A percentile compares a stretch with the other conserved stretches of the same genome.
Evolutionary conservation across 2,113 vertebrate species (phyloP).

Genomic region (Chaetops frenatus): DNA sequence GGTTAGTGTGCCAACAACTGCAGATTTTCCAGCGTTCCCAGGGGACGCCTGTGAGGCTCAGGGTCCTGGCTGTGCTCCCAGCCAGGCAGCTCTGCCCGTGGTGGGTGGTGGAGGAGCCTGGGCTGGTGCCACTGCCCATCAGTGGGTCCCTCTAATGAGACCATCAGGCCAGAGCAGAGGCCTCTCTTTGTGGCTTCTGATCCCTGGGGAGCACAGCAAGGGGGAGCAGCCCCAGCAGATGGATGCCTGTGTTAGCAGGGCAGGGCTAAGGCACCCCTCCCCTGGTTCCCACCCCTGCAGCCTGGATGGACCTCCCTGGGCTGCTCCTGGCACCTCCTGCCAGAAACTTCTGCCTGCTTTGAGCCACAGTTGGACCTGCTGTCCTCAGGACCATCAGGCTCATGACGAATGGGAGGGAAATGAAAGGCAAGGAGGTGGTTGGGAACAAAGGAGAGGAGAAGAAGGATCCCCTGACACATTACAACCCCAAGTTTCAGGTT

Average conservation of each 20-base stretch:
- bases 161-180: background rate
- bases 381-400: background rate
- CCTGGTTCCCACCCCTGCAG: background rate
- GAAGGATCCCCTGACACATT: background rate
- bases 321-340: background rate
- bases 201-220: background rate
- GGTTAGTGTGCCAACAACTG: background rate
- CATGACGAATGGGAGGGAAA: background rate
- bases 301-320: background rate
- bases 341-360: background rate
- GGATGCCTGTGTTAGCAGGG: fast-evolving
- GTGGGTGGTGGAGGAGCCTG: background rate
- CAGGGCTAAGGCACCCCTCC: background rate
- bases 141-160: background rate
- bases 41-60: background rate
- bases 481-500: background rate
- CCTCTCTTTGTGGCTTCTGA: background rate
- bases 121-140: background rate
- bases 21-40: background rate
- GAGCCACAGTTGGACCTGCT: fast-evolving
- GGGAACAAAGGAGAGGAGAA: background rate
- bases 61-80: background rate
- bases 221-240: background rate
- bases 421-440: background rate
- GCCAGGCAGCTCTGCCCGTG: background rate